phyloP scores from a whole-genome alignment of 2,888 invertebrate species.

The Eucera pruinosa region DNA sequence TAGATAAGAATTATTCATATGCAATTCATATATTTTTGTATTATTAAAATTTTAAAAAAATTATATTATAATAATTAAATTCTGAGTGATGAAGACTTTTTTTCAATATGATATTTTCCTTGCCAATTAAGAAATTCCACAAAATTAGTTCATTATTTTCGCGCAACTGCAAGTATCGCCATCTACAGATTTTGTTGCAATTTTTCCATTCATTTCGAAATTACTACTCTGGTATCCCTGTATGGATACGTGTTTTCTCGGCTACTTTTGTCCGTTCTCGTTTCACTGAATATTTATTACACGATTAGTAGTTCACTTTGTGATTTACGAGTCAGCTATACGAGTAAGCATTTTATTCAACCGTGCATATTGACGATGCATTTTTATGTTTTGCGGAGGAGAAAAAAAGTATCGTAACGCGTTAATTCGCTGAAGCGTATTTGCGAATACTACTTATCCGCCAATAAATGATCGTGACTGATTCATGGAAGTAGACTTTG shows the following conservation, averaged over 20 bases:
- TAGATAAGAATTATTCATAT: not conserved
- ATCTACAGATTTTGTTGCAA: not conserved
- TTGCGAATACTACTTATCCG: not conserved
- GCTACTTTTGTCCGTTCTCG: constrained; percentile 6
- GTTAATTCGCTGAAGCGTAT: constrained; percentile 13
- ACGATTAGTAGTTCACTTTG: constrained; percentile 6
- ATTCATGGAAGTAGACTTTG: not conserved
- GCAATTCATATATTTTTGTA: no score
- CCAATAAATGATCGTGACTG: not conserved
- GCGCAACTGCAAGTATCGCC: constrained; percentile 3
- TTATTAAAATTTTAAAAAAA: no score
- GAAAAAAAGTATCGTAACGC: not conserved
- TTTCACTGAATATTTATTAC: constrained; percentile 27
- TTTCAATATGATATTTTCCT: no score
- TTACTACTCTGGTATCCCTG: not conserved
- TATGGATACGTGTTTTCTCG: constrained; percentile 11
- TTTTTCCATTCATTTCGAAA: not conserved
- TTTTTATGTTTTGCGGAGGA: not conserved
- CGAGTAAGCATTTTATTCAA: constrained; percentile 2
- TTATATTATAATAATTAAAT: no score
- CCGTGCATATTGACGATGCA: not conserved
- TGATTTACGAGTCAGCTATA: constrained; percentile 17
- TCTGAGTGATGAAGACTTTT: no score
- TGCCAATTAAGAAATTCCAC: not conserved
- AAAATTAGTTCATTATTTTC: not conserved